phyloP scores from a whole-genome alignment of 2,888 invertebrate genomes.

The Shargacucullia verbasci region DNA sequence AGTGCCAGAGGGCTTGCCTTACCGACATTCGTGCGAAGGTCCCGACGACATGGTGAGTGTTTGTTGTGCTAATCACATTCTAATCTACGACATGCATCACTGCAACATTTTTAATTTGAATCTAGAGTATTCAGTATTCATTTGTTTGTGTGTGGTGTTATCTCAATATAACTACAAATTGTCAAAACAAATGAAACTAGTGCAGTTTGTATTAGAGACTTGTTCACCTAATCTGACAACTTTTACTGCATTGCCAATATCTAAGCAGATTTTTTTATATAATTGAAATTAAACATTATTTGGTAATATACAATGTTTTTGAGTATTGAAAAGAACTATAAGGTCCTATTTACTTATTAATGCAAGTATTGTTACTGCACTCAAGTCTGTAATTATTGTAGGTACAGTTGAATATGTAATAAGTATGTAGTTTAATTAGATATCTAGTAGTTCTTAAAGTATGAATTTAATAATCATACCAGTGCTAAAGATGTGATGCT shows the following conservation, averaged over 20 bases:
- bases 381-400: neutral
- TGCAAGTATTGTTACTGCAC: conserved; percentile 5
- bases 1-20: conserved; percentile 98
- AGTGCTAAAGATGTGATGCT: conserved; percentile 24
- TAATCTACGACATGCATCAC: conserved; percentile 14
- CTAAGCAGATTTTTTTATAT: neutral
- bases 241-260: conserved; percentile 12
- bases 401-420: conserved; percentile 1
- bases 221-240: conserved; percentile 1
- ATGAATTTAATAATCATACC: conserved; percentile 30
- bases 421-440: neutral
- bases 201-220: conserved; percentile 9
- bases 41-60: conserved; percentile 98
- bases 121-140: conserved; percentile 20
- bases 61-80: conserved; percentile 52
- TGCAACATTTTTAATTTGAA: conserved; percentile 33
- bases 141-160: conserved; percentile 31
- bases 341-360: conserved; percentile 11
- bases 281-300: conserved; percentile 7
- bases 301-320: conserved; percentile 10
- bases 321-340: conserved; percentile 5
- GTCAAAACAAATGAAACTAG: conserved; percentile 24
- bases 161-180: neutral
- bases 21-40: conserved; percentile 99
- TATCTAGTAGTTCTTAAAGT: neutral